A percentile compares a stretch with the other conserved stretches of the same genome.
phyloP scores from a whole-genome alignment of 2,113 vertebrate genomes.

The Blennius ocellaris region DNA sequence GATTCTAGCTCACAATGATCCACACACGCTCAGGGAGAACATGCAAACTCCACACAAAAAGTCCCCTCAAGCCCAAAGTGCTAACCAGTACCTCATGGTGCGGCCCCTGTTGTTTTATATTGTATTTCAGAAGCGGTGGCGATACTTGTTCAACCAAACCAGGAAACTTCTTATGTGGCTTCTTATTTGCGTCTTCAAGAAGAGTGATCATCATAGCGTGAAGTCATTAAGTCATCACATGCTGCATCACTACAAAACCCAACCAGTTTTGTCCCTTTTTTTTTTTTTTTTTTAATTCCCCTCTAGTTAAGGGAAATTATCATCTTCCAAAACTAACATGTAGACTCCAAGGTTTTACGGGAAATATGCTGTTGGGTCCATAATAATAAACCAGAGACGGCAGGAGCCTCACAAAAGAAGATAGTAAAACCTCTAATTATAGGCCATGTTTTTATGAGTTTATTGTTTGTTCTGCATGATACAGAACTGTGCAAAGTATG shows the following conservation, averaged over 20 bases:
- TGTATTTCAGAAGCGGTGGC: too few relatives aligned
- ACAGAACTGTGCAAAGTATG: slow-evolving; percentile 2
- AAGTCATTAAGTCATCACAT: not conserved
- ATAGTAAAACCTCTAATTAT: not conserved
- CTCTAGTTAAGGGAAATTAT: not conserved
- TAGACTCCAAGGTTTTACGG: not conserved
- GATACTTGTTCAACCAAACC: too few relatives aligned
- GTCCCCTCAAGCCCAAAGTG: too few relatives aligned
- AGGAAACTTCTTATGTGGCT: too few relatives aligned
- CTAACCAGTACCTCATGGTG: too few relatives aligned
- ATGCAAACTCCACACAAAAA: too few relatives aligned
- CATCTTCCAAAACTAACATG: not conserved
- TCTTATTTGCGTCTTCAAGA: not conserved
- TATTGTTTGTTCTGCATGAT: slow-evolving; percentile 18
- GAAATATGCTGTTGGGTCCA: not conserved
- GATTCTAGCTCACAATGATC: too few relatives aligned
- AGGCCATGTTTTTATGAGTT: not conserved
- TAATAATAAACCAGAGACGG: not conserved
- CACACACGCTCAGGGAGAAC: too few relatives aligned
- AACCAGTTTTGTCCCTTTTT: not conserved
- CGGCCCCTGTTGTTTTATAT: too few relatives aligned
- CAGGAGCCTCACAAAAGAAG: not conserved
- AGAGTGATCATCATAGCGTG: not conserved
- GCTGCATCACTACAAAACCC: not conserved
- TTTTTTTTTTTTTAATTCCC: not conserved